phyloP scores from a whole-genome alignment of 2,797 vertebrate species.

The Pelobates cultripes region DNA sequence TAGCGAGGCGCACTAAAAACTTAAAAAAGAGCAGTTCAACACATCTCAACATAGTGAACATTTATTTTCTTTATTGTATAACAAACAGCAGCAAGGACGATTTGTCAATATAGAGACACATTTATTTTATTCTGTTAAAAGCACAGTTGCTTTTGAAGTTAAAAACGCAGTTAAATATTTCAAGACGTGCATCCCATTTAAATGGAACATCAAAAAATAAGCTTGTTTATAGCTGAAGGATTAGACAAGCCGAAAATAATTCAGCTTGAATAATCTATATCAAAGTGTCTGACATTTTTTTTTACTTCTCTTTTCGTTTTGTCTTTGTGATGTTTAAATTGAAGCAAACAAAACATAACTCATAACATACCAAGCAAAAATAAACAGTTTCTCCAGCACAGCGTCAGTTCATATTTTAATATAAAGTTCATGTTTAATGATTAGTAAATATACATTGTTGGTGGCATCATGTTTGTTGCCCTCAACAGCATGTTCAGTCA shows the following conservation, averaged over 20 bases:
- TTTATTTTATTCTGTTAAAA: neutral
- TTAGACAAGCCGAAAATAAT: neutral
- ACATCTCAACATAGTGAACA: neutral
- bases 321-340: neutral
- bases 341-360: neutral
- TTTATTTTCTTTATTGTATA: neutral
- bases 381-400: too few relatives aligned
- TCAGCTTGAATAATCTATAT: neutral
- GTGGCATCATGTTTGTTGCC: too few relatives aligned
- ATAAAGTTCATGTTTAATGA: too few relatives aligned
- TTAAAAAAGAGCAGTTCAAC: neutral
- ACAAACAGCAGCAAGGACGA: neutral
- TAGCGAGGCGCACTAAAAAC: too few relatives aligned
- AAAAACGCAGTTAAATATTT: constrained; percentile 1
- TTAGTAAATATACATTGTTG: too few relatives aligned
- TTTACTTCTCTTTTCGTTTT: neutral
- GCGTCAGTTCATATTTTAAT: too few relatives aligned
- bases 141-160: constrained; percentile 7
- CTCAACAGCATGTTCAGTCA: too few relatives aligned
- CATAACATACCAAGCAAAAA: neutral
- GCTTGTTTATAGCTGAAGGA: neutral
- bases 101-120: constrained; percentile 2
- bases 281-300: neutral
- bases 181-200: neutral
- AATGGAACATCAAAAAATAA: constrained; percentile 1